phyloP scores from a whole-genome alignment of 1,140 invertebrate species.

The Drosophila micromelanica region DNA sequence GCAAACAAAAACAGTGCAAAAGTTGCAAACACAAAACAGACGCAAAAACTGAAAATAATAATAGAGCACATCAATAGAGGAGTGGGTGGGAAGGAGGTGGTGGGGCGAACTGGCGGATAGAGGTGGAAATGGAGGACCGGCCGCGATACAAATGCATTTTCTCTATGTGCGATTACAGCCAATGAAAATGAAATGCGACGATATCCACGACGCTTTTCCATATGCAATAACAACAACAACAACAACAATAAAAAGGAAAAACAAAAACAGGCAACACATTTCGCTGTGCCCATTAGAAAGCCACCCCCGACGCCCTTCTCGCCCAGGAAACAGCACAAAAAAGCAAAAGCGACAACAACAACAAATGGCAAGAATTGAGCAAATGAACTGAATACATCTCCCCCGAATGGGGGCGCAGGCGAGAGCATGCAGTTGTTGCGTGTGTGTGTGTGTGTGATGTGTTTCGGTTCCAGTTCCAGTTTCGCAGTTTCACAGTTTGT shows the following conservation, averaged over 20 bases:
- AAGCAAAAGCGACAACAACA: slow-evolving; percentile 13
- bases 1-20: slow-evolving; percentile 35
- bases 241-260: background rate
- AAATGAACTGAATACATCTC: slow-evolving; percentile 44
- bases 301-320: background rate
- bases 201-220: slow-evolving; percentile 37
- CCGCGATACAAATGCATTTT: slow-evolving; percentile 23
- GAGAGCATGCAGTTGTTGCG: slow-evolving; percentile 16
- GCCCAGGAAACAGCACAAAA: slow-evolving; percentile 2
- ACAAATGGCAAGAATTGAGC: slow-evolving; percentile 36
- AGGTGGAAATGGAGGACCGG: slow-evolving; percentile 20
- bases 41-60: slow-evolving; percentile 48
- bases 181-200: slow-evolving; percentile 61
- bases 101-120: background rate
- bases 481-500: slow-evolving; percentile 49
- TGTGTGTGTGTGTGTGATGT: slow-evolving; percentile 10
- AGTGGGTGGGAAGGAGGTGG: slow-evolving; percentile 13
- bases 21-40: slow-evolving; percentile 30
- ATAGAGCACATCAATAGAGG: slow-evolving; percentile 40
- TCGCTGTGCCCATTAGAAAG: slow-evolving; percentile 48
- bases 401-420: slow-evolving; percentile 5
- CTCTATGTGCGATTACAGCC: slow-evolving; percentile 30
- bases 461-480: slow-evolving; percentile 39
- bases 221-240: slow-evolving; percentile 24
- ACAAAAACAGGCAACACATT: slow-evolving; percentile 44